Evolutionary conservation across 2,888 invertebrate genomes (phyloP), one percentile per base, ranked within the genome.

Genomic region (Brachypalpus laphriformis): DNA sequence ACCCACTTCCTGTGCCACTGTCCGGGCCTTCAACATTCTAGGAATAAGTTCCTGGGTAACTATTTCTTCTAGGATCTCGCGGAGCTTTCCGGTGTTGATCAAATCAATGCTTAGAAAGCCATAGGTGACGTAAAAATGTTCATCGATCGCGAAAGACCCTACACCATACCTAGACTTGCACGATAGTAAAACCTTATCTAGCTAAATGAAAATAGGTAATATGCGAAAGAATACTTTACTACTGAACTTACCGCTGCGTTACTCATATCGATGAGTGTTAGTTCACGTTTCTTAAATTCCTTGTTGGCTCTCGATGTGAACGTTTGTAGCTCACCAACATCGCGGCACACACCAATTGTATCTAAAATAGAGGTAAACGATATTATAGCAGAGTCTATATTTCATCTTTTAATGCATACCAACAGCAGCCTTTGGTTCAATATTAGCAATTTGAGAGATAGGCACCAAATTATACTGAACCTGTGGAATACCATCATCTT

Each of bases 241-340:
- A n/a, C n/a, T n/a, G n/a, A 51, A 88, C 90, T 91, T 90, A 96
- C 95, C 81, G 95, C 95, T 42, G 95, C 94, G 71, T 95, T 95
- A 14, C 97, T 95, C 82, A 95, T 94, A 92, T 99, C 99, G 0
- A 99, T 96, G 3, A 99, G 90, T 2, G 94, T 94, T 3, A 99
- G 89, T 87, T 99, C 99, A 71, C 98, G 94, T 90, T 99, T 99
- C 88, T 95, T 96, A 66, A 99, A 93, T 90, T 98, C 97, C 89
- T 95, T 95, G 74, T 97, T 96, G 66, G 94, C 94, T 88, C 94
- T 95, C 0, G 96, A 95, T 1, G 94, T 94, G 20, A 99, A 93
- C 2, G 94, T 94, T 88, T 94, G 94, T 0, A 97, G 78, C 76
- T 98, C 98, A 0, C 94, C 93, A 0, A 93, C 93, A 7, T 93